These are phyloP conservation scores for Acanthoscelides obtectus DNA, from an alignment of 2,888 invertebrate species.

Conservation along the genomic window DNA sequence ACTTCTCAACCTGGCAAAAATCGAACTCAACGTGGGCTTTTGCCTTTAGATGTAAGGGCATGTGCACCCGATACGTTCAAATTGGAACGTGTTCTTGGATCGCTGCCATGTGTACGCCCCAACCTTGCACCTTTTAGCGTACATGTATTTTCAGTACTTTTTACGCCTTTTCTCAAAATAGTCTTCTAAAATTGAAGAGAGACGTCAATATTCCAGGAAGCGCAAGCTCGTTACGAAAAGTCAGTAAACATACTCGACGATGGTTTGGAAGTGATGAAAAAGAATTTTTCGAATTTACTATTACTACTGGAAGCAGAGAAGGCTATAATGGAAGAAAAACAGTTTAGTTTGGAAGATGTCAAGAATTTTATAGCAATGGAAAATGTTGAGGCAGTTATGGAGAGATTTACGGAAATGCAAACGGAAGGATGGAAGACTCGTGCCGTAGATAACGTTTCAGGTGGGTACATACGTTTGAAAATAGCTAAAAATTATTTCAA, in stretches of 20 bases:
- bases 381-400: constrained; percentile 27
- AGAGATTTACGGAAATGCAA: constrained; percentile 27
- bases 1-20: no score
- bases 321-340: constrained; percentile 28
- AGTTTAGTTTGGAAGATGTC: constrained; percentile 26
- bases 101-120: no score
- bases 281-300: constrained; percentile 26
- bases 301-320: constrained; percentile 15
- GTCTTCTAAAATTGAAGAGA: no score
- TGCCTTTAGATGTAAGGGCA: no score
- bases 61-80: no score
- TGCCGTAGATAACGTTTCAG: constrained; percentile 26
- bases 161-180: no score
- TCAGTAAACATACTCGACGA: constrained; percentile 29
- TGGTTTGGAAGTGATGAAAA: constrained; percentile 26
- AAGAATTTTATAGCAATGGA: constrained; percentile 27
- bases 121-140: no score
- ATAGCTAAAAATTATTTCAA: no score
- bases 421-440: constrained; percentile 29
- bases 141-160: no score
- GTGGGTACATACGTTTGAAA: no score
- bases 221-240: constrained; percentile 32
- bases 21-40: no score
- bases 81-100: no score
- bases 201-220: constrained; percentile 27